Percentiles rank a stretch among this genome's conserved stretches.
phyloP scores from a whole-genome alignment of 2,113 vertebrate species.

The Enhydra lutris region DNA sequence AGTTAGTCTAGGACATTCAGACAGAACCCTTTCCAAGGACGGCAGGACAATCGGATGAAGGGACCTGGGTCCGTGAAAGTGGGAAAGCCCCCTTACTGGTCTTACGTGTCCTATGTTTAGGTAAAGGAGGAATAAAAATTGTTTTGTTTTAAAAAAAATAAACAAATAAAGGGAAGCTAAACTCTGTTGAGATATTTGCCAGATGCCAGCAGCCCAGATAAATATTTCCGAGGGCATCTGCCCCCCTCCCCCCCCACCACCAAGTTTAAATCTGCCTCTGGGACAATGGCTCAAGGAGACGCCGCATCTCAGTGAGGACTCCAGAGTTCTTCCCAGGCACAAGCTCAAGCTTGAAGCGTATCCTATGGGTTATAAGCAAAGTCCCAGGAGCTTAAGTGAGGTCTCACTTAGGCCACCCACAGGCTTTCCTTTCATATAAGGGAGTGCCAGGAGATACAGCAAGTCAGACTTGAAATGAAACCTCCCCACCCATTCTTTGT shows the following conservation, averaged over 20 bases:
- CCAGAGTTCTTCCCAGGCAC: neutral
- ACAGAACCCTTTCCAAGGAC: neutral
- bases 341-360: neutral
- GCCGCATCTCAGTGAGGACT: neutral
- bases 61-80: neutral
- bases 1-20: too few relatives aligned
- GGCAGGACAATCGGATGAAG: neutral
- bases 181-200: neutral
- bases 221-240: neutral
- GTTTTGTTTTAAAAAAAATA: neutral
- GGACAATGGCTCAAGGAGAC: accelerated
- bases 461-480: slow-evolving; percentile 47
- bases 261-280: neutral
- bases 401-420: slow-evolving; percentile 50
- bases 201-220: neutral
- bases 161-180: neutral
- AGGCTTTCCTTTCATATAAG: slow-evolving; percentile 37
- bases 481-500: neutral
- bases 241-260: too few relatives aligned
- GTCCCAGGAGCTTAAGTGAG: neutral
- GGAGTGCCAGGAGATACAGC: slow-evolving; percentile 38
- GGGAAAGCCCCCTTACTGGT: neutral
- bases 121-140: neutral
- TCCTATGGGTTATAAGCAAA: neutral
- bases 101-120: neutral